Conservation (phyloP, 2,888 invertebrate species). For the Cyclophora punctaria region DNA sequence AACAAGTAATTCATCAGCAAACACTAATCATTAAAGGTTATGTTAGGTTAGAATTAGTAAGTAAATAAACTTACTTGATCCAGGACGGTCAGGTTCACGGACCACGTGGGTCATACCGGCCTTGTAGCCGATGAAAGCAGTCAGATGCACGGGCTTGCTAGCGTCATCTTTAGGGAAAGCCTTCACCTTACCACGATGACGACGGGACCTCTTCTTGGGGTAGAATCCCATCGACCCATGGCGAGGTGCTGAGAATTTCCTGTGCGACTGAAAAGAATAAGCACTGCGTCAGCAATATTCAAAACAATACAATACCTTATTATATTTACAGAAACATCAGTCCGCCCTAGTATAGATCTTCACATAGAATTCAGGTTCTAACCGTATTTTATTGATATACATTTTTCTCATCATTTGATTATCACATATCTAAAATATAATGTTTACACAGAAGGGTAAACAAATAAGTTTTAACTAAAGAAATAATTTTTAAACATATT, state of each 20-base stretch:
- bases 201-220: conserved; percentile 96
- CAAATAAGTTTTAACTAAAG: too few species aligned
- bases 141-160: conserved; percentile 96
- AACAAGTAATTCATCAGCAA: too few species aligned
- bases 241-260: conserved; percentile 99
- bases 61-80: conserved; percentile 88
- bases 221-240: conserved; percentile 99
- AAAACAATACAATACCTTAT: neutral
- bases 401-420: conserved; percentile 79
- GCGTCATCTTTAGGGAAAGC: conserved; percentile 99
- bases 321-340: conserved; percentile 60
- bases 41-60: neutral
- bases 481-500: conserved; percentile 9
- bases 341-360: conserved; percentile 86
- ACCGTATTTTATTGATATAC: conserved; percentile 76
- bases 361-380: conserved; percentile 79
- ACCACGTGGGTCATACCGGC: conserved; percentile 99
- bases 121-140: conserved; percentile 98
- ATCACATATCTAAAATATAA: neutral
- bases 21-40: too few species aligned
- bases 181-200: conserved; percentile 99
- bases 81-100: conserved; percentile 98
- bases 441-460: too few species aligned
- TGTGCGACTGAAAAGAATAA: conserved; percentile 88
- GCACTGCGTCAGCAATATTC: neutral